Evolutionary conservation across 35 echinoderm and acorn worm species (phyloP), one percentile per base, ranked within the genome.

Genomic region (Acanthaster planci): DNA sequence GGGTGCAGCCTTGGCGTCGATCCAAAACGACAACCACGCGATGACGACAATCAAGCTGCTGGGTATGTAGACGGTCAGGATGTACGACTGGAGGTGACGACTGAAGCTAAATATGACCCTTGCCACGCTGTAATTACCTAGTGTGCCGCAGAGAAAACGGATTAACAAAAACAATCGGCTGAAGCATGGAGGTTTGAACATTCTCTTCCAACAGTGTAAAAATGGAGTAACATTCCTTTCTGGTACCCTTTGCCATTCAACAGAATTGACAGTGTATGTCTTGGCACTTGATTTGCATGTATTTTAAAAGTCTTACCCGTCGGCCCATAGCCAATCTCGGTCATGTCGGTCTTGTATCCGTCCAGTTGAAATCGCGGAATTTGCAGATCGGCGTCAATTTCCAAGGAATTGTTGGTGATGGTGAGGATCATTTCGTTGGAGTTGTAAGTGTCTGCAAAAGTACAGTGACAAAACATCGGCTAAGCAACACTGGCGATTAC

Each of bases 21-120:
- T 89, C 58, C 80, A 89, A 34, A 92, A 92, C 30, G 90, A 92
- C 34, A 92, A 52, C 90, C 90, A 92, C 14, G 90, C 78, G n/a
- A 92, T 85, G 27, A 79, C 76, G 7, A 92, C 90, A 1, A 92
- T 60, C 26, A 92, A 50, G 0, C 80, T 32, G 51, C 90, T 92
- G 23, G 90, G 90, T 8, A 92, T 92, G 67, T 92, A 92, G 19
- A 92, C 90, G 18, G 84, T 86, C 15, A 92, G 78, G 12, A 92
- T 76, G 37, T 87, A 92, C 5, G 90, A 80, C 42, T 92, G 90
- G 53, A 92, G 86, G 39, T 87, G 90, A 30, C 90, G 77, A 16
- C 77, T 86, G n/a, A 92, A 82, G 17, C 16, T 12, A 40, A 92
- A 92, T 30, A n/a, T 10, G 8, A 91, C 76, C 3, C 18, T 82